Evolutionary conservation across 2,797 vertebrate species (phyloP).

Genomic region (Rhinatrema bivittatum): DNA sequence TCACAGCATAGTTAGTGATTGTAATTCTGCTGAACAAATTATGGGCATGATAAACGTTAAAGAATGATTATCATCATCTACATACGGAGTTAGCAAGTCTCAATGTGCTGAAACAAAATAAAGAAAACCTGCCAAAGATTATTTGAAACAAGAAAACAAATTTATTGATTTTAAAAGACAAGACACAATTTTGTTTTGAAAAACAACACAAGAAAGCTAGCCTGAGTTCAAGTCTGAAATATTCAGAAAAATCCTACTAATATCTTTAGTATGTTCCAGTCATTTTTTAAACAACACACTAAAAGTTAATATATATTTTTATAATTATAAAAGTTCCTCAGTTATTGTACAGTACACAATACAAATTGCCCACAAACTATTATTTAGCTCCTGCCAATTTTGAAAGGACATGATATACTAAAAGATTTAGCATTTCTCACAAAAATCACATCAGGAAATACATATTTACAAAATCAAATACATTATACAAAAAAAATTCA

Average conservation of each 20-base stretch:
- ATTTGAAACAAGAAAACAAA: conserved; percentile 92
- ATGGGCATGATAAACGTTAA: too few relatives aligned
- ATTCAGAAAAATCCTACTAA: conserved; percentile 99
- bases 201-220: conserved; percentile 99
- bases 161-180: conserved; percentile 99
- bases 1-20: too few relatives aligned
- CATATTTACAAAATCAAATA: conserved; percentile 96
- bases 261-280: conserved; percentile 98
- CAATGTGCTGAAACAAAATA: too few relatives aligned
- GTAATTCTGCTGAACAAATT: too few relatives aligned
- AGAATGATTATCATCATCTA: too few relatives aligned
- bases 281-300: conserved; percentile 97
- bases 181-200: conserved; percentile 97
- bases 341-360: conserved; percentile 98
- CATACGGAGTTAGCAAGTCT: too few relatives aligned
- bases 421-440: conserved; percentile 88
- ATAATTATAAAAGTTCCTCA: conserved; percentile 99
- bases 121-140: conserved; percentile 20
- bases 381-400: conserved; percentile 88
- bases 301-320: conserved; percentile 98
- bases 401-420: conserved; percentile 89
- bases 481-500: conserved; percentile 85
- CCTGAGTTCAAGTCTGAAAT: conserved; percentile 99
- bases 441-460: conserved; percentile 85
- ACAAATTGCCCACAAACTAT: conserved; percentile 97